Percentiles rank a stretch among this genome's conserved stretches.
phyloP scores from a whole-genome alignment of 92 coral and sea anemone genomes.

The Micromussa lordhowensis region DNA sequence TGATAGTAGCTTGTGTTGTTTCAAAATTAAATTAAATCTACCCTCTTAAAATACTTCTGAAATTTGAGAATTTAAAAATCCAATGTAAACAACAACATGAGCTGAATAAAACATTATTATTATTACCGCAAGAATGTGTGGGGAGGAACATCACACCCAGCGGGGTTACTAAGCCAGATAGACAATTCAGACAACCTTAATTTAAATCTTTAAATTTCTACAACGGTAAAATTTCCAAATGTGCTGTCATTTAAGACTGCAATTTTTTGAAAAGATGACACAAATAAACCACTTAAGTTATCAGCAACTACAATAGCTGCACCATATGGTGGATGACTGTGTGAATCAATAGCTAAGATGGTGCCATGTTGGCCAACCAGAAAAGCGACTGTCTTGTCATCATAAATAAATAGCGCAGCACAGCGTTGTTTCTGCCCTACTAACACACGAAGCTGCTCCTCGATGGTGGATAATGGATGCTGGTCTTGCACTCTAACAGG shows the following conservation, averaged over 20 bases:
- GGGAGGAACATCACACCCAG: too few relatives aligned
- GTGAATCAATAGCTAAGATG: not conserved
- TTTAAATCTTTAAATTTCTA: not conserved
- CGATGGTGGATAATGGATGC: not conserved
- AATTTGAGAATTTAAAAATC: too few relatives aligned
- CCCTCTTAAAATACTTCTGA: too few relatives aligned
- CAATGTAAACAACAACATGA: too few relatives aligned
- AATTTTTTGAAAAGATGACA: not conserved
- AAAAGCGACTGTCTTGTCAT: slow-evolving; percentile 1
- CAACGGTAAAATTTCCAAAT: not conserved
- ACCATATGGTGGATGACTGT: slow-evolving; percentile 13
- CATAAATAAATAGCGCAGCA: slow-evolving; percentile 19
- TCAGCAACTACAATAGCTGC: not conserved
- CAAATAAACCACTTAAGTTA: not conserved
- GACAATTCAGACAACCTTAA: too few relatives aligned
- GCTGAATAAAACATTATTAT: too few relatives aligned
- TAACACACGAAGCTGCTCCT: not conserved
- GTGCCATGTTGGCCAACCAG: not conserved
- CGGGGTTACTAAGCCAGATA: too few relatives aligned
- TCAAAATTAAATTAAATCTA: too few relatives aligned
- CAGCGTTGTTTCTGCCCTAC: not conserved
- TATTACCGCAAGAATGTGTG: too few relatives aligned
- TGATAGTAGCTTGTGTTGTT: too few relatives aligned
- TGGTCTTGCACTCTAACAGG: not conserved
- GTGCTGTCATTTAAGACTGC: not conserved